A percentile compares a stretch with the other conserved stretches of the same genome.
Evolutionary conservation across 2,797 vertebrate genomes (phyloP).

Genomic region (Gambusia yucatana): DNA sequence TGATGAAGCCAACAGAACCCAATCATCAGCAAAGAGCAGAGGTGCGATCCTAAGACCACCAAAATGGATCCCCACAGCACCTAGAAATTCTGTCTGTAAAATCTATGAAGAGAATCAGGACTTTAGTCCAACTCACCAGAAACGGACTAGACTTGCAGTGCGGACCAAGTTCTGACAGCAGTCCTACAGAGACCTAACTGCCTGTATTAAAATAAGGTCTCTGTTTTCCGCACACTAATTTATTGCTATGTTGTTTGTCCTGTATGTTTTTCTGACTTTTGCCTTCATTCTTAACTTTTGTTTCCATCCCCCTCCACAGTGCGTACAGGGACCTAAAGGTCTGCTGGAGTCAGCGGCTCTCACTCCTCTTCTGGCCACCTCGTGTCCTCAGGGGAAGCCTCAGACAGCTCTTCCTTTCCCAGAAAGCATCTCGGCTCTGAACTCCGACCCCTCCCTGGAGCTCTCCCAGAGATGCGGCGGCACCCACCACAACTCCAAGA

Average conservation of each 20-base stretch:
- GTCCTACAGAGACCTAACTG: too few species aligned
- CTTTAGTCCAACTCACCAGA: too few species aligned
- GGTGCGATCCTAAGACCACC: too few species aligned
- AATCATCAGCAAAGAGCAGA: too few species aligned
- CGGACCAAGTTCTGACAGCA: too few species aligned
- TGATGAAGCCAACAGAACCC: too few species aligned
- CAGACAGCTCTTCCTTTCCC: slow-evolving; percentile 40
- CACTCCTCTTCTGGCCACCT: slow-evolving; percentile 73
- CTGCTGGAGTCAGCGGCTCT: slow-evolving; percentile 77
- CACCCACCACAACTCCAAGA: slow-evolving; percentile 19
- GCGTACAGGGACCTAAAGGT: slow-evolving; percentile 77
- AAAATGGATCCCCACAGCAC: too few species aligned
- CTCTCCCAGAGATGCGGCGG: slow-evolving; percentile 32
- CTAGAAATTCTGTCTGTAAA: too few species aligned
- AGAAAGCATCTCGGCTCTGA: slow-evolving; percentile 23
- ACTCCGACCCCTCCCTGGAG: slow-evolving; percentile 50
- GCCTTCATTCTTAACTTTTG: slow-evolving; percentile 1
- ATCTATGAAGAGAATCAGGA: too few species aligned
- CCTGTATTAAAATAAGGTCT: too few species aligned
- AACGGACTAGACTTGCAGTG: too few species aligned
- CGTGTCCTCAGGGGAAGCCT: slow-evolving; percentile 72
- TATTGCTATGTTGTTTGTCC: background rate
- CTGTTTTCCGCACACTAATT: background rate
- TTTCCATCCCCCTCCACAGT: slow-evolving; percentile 52
- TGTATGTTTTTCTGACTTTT: background rate